Base-by-base conservation (phyloP, 2,888 invertebrate genomes). In the Carpatolechia fugitivella region DNA sequence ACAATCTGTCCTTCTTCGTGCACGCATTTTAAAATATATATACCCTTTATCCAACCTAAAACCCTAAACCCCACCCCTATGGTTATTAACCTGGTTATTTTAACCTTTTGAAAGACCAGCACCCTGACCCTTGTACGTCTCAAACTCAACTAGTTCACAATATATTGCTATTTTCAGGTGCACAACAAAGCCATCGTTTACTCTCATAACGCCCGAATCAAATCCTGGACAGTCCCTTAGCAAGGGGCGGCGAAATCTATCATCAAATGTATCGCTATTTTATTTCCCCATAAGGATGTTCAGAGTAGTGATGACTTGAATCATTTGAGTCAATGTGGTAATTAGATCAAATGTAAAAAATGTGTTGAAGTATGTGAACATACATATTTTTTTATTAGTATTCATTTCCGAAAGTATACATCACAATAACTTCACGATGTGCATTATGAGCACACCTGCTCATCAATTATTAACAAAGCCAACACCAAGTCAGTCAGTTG, bases 251-350 rank as follows among this genome's bases (percentile, higher is more conserved):
- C 13, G 55, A 60, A 59, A 59, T 56, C 56, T 58, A 55, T 50
- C 55, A 58, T 41, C 64, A 56, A 66, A 66, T 66, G 60, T 56
- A 58, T 59, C 56, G 52, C 55, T 56, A 31, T n/a, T 30, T 52
- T 29, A 38, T 14, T 35, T 49, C 8, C 20, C 6, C 10, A 6
- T 38, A 50, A 38, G 29, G 50, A 14, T 14, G 50, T 5, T 20
- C 13, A 4, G n/a, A 44, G 1, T 20, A 10, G 1, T 36, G 16
- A 20, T 6, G 48, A 35, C 3, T 50, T 29, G 44, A 29, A 10
- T 50, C 18, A 24, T 5, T 36, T 38, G 36, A 38, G 8, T 24
- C 29, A 29, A 40, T 10, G 13, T 14, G 16, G 1, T n/a, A n/a
- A n/a, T n/a, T n/a, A n/a, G n/a, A n/a, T n/a, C n/a, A n/a, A n/a